phyloP scores from a whole-genome alignment of 2,888 invertebrate genomes.

The Drosophila mulleri region DNA sequence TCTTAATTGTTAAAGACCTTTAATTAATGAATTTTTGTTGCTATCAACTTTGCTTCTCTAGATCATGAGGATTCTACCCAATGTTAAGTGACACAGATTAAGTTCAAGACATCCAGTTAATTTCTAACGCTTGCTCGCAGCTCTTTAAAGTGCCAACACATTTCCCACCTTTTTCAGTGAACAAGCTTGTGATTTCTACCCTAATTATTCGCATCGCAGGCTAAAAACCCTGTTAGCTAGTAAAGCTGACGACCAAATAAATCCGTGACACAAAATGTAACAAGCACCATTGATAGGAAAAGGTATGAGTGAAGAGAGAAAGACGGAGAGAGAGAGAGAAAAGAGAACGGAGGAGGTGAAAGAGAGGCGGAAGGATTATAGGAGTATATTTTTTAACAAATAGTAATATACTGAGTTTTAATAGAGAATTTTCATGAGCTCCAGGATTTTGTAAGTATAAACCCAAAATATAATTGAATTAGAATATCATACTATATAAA shows the following conservation, averaged over 20 bases:
- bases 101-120: constrained; percentile 9
- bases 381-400: no score
- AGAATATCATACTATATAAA: no score
- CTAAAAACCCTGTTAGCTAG: constrained; percentile 30
- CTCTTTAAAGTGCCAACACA: constrained; percentile 39
- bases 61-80: not conserved
- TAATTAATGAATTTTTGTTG: not conserved
- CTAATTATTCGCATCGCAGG: constrained; percentile 49
- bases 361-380: no score
- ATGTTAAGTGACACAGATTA: constrained; percentile 18
- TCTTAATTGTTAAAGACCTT: not conserved
- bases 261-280: constrained; percentile 76
- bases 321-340: no score
- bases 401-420: no score
- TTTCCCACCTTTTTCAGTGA: constrained; percentile 47
- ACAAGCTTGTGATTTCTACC: constrained; percentile 41
- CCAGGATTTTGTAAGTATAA: no score
- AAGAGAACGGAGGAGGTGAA: no score
- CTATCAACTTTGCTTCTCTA: not conserved
- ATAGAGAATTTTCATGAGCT: no score
- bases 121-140: constrained; percentile 11
- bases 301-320: no score
- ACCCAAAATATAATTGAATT: no score
- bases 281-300: no score
- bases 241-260: constrained; percentile 34